Evolutionary conservation across 2,888 invertebrate genomes (phyloP).

Genomic region (Nomada hirtipes): DNA sequence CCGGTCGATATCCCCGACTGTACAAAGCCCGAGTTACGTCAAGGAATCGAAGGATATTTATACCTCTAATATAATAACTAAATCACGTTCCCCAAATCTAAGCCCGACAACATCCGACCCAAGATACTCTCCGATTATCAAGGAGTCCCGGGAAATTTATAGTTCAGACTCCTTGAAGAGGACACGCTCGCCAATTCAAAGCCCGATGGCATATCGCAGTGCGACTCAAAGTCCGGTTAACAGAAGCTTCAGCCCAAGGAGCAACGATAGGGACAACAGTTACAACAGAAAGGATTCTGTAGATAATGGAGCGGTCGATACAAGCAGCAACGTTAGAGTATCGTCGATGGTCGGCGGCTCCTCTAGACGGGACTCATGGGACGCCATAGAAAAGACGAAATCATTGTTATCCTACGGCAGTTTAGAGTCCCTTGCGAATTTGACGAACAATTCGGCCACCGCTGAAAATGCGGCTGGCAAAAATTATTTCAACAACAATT

Average conservation of each 20-base stretch:
- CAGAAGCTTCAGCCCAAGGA: slow-evolving; percentile 78
- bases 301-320: slow-evolving; percentile 81
- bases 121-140: slow-evolving; percentile 71
- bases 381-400: slow-evolving; percentile 92
- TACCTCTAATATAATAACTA: slow-evolving; percentile 74
- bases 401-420: slow-evolving; percentile 90
- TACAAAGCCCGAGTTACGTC: slow-evolving; percentile 74
- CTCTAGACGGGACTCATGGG: slow-evolving; percentile 91
- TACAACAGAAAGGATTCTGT: slow-evolving; percentile 71
- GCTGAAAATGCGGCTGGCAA: slow-evolving; percentile 84
- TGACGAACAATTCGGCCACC: slow-evolving; percentile 87
- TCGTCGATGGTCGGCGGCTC: slow-evolving; percentile 86
- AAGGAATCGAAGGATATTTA: slow-evolving; percentile 81
- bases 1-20: slow-evolving; percentile 71
- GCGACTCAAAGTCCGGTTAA: slow-evolving; percentile 77
- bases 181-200: slow-evolving; percentile 76
- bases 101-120: slow-evolving; percentile 66
- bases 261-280: slow-evolving; percentile 71
- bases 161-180: slow-evolving; percentile 71
- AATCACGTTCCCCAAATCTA: slow-evolving; percentile 75
- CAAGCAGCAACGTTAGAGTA: slow-evolving; percentile 85
- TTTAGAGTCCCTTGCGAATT: slow-evolving; percentile 89
- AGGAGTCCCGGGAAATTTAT: slow-evolving; percentile 78
- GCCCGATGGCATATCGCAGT: slow-evolving; percentile 76
- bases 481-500: slow-evolving; percentile 63